Evolutionary conservation across 2,888 invertebrate genomes (phyloP), one percentile per base, ranked within the genome.

Genomic region (Dryomyza anilis): DNA sequence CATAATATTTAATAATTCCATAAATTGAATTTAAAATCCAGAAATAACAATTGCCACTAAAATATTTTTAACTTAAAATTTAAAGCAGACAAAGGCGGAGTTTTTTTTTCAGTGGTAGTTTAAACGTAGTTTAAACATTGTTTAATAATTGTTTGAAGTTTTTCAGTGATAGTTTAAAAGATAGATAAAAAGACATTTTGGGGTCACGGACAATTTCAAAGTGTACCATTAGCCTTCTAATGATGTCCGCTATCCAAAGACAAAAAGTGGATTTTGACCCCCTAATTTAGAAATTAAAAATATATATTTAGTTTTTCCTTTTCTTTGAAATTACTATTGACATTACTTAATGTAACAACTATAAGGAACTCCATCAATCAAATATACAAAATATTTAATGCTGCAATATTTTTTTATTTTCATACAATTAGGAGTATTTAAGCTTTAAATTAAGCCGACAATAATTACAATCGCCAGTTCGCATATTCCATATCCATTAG

Each of bases 391-490:
- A 25, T 45, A 52, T 48, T 56, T 46, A n/a, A n/a, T 58, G 45
- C 29, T 62, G 57, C 52, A 62, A 63, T 39, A 16, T 57, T 58
- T 58, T 60, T 64, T 65, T 66, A 57, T 59, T 52, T 50, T 63
- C 67, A 69, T 68, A 66, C 60, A 68, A 56, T n/a, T n/a, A 52
- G 19, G 70, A 68, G 68, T 71, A 70, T 67, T 72, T 65, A 71
- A 70, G 48, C 45, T 57, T 62, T 63, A 66, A 63, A 46, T 63
- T 67, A 66, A 56, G 67, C 70, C 68, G 69, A 71, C 63, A 33
- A 55, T 68, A 73, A 76, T 68, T 73, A 69, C 67, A 74, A 66
- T 72, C 72, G 67, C 63, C 76, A 73, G 72, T 69, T 71, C 68
- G 61, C 70, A 69, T 70, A 62, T 67, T 66, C 67, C 64, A 66